Conservation (phyloP, 1,140 invertebrate species). For the Papilio aristodemus region DNA sequence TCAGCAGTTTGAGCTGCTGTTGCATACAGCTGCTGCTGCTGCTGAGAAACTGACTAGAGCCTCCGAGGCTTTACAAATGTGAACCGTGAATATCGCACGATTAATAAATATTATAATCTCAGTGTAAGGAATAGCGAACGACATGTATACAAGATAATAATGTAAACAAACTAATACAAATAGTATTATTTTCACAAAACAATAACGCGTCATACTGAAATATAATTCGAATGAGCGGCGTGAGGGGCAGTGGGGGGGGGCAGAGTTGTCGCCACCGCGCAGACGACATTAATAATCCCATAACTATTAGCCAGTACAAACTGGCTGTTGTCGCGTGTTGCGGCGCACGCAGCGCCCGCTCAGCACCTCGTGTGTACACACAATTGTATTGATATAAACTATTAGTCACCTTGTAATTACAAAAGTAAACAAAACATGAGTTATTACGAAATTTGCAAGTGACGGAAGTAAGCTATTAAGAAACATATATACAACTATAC, state of each 20-base stretch:
- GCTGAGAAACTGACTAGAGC: no score
- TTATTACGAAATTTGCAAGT: not conserved
- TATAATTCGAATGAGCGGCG: slow-evolving; percentile 35
- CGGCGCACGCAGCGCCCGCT: no score
- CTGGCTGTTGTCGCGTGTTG: slow-evolving; percentile 11
- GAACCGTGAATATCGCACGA: slow-evolving; percentile 31
- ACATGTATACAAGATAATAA: slow-evolving; percentile 9
- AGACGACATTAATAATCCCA: slow-evolving; percentile 38
- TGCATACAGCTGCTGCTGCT: no score
- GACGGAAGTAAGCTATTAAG: no score
- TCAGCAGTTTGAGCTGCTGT: no score
- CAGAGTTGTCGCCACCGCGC: slow-evolving; percentile 32
- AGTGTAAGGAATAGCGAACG: not conserved
- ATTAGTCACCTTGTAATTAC: not conserved
- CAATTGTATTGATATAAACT: slow-evolving; percentile 8
- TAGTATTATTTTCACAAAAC: not conserved
- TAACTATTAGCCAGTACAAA: slow-evolving; percentile 24
- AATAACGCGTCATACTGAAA: slow-evolving; percentile 30
- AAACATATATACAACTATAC: no score
- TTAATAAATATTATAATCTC: not conserved
- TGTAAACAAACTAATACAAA: slow-evolving; percentile 23
- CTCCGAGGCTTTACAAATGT: no score
- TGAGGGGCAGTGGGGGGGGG: not conserved
- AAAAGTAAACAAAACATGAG: not conserved
- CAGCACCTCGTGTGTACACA: not conserved